Evolutionary conservation across 2,888 invertebrate genomes (phyloP), one percentile per base, ranked within the genome.

Genomic region (Peribatodes rhomboidaria): DNA sequence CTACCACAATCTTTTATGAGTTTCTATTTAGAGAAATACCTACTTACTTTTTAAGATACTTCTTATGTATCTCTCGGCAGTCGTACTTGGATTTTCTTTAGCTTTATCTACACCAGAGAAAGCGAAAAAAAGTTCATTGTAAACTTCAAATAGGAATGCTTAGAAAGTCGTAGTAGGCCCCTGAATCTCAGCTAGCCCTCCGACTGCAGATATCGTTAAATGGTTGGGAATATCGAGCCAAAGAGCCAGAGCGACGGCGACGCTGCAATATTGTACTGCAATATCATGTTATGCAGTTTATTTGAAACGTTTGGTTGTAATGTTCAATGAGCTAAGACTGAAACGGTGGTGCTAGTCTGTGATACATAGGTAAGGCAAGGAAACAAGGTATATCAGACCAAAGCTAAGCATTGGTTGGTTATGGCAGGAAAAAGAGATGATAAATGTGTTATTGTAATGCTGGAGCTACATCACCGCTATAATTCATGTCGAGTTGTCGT

Each of bases 141-240:
- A 11, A 35, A 9, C 6, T 39, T 7, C 14, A 14, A 1, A 39
- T 22, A 22, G 22, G 6, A 13, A 22, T 1, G 31, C 11, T 49
- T 18, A 11, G 18, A 27, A 31, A 7, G 8, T 31, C 10, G 9
- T 31, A 27, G 47, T 31, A 16, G 31, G 14, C 20, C 20, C 35
- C 8, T 35, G 11, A 50, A 50, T 57, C 53, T 33, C n/a, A n/a
- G 58, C 52, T 49, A 62, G 41, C 39, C 35, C 65, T 42, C 7
- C 13, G 64, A 68, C 68, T 72, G 72, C 70, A 72, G 72, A 72
- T 72, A 68, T 69, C 70, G 63, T 72, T 69, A 66, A 61, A 69
- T 65, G 27, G 68, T 55, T 60, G 44, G 60, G 70, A 56, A 61
- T 72, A 72, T 66, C 58, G 67, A 64, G 64, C 64, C 52, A 16